These are phyloP conservation scores for Empidonax alnorum DNA, from an alignment of 2,113 vertebrate genomes.

Conservation along the genomic window DNA sequence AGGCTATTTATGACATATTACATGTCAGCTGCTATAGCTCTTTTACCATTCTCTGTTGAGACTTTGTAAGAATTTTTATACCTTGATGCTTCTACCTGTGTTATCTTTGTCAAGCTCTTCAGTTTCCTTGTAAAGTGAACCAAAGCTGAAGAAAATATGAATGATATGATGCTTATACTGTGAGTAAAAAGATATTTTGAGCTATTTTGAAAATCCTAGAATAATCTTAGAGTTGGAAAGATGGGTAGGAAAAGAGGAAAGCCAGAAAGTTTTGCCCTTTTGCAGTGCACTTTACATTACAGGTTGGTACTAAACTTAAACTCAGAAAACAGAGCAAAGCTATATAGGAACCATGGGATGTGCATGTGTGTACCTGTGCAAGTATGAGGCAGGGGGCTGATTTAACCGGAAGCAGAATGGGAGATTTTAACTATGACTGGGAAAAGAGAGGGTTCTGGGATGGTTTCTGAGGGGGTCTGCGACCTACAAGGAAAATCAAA, in stretches of 20 bases:
- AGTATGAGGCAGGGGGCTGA: rapidly evolving
- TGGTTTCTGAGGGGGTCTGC: background rate
- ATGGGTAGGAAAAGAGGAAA: background rate
- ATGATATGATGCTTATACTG: background rate
- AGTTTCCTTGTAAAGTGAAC: background rate
- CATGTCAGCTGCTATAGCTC: background rate
- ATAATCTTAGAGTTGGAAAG: background rate
- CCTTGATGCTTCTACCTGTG: background rate
- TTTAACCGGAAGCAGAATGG: background rate
- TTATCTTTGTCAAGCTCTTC: background rate
- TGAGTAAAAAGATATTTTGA: background rate
- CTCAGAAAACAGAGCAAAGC: background rate
- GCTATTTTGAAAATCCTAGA: background rate
- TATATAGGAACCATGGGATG: background rate
- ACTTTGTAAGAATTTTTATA: background rate
- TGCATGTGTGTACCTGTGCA: rapidly evolving
- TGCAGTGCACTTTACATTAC: background rate
- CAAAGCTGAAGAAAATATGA: background rate
- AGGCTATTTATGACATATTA: background rate
- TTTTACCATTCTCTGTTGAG: background rate
- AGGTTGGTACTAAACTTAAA: background rate
- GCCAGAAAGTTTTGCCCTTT: background rate
- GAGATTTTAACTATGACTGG: background rate
- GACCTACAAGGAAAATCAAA: background rate
- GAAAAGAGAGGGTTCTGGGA: background rate